Percentiles rank a stretch among this genome's conserved stretches.
Conservation (phyloP, 2,888 invertebrate species). For the Nephrotoma guestfalica region DNA sequence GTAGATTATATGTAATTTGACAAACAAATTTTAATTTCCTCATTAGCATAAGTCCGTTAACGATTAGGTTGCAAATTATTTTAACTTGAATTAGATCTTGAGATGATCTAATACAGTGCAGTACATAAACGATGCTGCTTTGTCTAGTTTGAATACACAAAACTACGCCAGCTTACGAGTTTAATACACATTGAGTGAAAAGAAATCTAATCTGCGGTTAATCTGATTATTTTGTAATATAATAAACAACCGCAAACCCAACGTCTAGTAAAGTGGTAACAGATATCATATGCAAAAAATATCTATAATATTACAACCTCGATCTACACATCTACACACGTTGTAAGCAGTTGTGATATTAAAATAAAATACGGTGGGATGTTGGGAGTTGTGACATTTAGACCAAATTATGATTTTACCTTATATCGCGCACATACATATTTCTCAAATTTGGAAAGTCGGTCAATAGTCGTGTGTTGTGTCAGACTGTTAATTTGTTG, state of each 20-base stretch:
- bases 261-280: background rate
- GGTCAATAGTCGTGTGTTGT: background rate
- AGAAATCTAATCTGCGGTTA: background rate
- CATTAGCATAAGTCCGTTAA: no score
- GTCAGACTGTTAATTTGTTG: background rate
- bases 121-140: no score
- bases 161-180: no score
- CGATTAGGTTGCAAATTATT: no score
- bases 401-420: background rate
- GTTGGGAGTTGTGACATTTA: background rate
- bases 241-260: background rate
- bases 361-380: background rate
- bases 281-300: background rate
- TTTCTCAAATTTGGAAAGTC: background rate
- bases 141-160: no score
- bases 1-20: no score
- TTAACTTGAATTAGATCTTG: no score
- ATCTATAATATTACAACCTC: background rate
- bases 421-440: background rate
- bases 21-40: no score
- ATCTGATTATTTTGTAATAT: background rate
- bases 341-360: background rate
- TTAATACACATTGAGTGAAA: background rate
- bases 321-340: background rate
- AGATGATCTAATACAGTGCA: no score